phyloP scores from a whole-genome alignment of 2,888 invertebrate genomes.

The Drosophila aldrichi region DNA sequence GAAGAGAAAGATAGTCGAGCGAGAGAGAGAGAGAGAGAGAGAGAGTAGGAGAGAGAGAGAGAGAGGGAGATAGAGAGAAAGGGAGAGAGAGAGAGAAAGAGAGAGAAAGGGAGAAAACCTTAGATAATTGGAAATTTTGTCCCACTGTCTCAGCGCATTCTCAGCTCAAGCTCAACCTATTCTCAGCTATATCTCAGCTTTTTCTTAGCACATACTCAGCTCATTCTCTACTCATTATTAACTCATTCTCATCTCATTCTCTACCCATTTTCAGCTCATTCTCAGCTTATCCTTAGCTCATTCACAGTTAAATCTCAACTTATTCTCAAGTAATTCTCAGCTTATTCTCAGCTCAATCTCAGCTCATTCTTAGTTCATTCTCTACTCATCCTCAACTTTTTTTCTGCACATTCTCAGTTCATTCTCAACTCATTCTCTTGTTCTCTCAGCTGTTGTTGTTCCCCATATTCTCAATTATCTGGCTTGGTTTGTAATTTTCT shows the following conservation, averaged over 20 bases:
- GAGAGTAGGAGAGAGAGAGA: neutral
- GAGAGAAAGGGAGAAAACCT: too few relatives aligned
- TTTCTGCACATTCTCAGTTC: too few relatives aligned
- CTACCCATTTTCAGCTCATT: too few relatives aligned
- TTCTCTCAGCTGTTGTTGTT: too few relatives aligned
- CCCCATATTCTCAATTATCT: too few relatives aligned
- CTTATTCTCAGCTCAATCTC: neutral
- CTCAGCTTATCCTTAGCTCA: too few relatives aligned
- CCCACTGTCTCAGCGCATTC: neutral
- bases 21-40: neutral
- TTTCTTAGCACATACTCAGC: neutral
- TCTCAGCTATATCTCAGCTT: neutral
- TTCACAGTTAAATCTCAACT: neutral
- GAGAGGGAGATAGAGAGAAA: neutral
- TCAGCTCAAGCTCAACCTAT: neutral
- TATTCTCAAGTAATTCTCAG: neutral
- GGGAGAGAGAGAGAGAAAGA: too few relatives aligned
- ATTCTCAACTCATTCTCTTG: too few relatives aligned
- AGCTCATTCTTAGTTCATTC: neutral
- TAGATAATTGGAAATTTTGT: neutral
- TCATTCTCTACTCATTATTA: neutral
- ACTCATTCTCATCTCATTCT: neutral
- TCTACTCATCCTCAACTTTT: too few relatives aligned
- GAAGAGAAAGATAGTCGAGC: neutral
- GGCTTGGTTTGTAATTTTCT: too few relatives aligned